A percentile compares a stretch with the other conserved stretches of the same genome.
These are phyloP conservation scores for Pangasius macronema DNA, from an alignment of 2,797 vertebrate genomes.

Conservation along the genomic window DNA sequence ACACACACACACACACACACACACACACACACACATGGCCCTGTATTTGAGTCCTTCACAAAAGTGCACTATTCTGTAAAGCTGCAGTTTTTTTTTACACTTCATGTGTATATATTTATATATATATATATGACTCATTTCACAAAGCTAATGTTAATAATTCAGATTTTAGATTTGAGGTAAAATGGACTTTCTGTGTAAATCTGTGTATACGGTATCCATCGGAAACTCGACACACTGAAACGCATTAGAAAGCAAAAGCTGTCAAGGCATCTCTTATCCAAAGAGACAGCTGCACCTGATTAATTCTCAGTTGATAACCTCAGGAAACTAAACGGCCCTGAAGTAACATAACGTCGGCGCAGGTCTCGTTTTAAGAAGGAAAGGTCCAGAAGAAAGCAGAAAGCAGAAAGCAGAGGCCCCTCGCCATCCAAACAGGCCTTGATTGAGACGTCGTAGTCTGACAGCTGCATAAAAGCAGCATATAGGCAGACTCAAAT, in stretches of 20 bases:
- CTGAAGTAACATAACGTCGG: slow-evolving; percentile 25
- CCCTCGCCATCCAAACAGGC: slow-evolving; percentile 10
- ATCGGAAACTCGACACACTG: slow-evolving; percentile 46
- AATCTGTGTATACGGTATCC: slow-evolving; percentile 59
- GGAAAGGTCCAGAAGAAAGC: background rate
- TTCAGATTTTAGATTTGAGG: slow-evolving; percentile 61
- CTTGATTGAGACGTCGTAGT: slow-evolving; percentile 56
- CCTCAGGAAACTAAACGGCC: slow-evolving; percentile 36
- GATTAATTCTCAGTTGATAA: slow-evolving; percentile 58
- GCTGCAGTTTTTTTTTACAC: slow-evolving; percentile 70
- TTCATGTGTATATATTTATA: slow-evolving; percentile 44
- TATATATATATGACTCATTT: slow-evolving; percentile 59
- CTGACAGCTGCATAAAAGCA: slow-evolving; percentile 72
- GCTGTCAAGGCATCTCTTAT: slow-evolving; percentile 52
- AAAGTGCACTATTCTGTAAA: slow-evolving; percentile 41
- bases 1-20: slow-evolving; percentile 11
- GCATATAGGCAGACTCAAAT: slow-evolving; percentile 69
- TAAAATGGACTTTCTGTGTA: slow-evolving; percentile 73
- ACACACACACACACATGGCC: background rate
- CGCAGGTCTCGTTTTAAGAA: slow-evolving; percentile 28
- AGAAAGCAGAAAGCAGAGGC: background rate
- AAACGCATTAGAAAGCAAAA: slow-evolving; percentile 58
- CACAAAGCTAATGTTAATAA: slow-evolving; percentile 65
- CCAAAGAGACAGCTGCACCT: slow-evolving; percentile 42
- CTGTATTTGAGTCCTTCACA: slow-evolving; percentile 67